Evolutionary conservation across 2,888 invertebrate species (phyloP).

Genomic region (Eumerus sabulonum): DNA sequence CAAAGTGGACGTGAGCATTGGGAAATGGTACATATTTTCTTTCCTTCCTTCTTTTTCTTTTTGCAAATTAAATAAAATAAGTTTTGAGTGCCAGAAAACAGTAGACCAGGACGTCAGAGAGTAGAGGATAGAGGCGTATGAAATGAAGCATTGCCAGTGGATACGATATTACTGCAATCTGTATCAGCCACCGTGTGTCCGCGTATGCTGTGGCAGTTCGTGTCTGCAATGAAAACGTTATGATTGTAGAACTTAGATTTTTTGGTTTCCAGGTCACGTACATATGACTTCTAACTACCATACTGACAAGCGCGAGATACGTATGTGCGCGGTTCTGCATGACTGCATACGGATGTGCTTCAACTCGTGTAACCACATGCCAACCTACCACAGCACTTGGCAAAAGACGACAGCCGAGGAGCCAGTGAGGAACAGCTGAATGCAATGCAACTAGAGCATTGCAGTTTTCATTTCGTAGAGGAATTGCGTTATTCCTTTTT

Average conservation of each 20-base stretch:
- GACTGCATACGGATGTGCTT: not conserved
- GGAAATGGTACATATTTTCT: slow-evolving; percentile 5
- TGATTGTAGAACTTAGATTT: not conserved
- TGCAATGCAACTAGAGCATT: not conserved
- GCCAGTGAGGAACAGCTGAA: too few relatives aligned
- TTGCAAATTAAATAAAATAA: slow-evolving; percentile 44
- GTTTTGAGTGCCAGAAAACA: slow-evolving; percentile 27
- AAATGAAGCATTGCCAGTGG: slow-evolving; percentile 24
- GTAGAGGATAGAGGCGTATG: not conserved
- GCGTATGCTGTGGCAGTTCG: not conserved
- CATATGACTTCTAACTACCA: slow-evolving; percentile 31
- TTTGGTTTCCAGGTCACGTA: slow-evolving; percentile 39
- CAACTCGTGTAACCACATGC: slow-evolving; percentile 18
- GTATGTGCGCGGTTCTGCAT: not conserved
- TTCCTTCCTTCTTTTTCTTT: not conserved
- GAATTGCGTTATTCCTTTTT: slow-evolving; percentile 1
- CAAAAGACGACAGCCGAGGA: too few relatives aligned
- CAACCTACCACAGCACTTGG: too few relatives aligned
- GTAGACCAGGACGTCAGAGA: not conserved
- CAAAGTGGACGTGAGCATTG: slow-evolving; percentile 21
- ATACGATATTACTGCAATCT: slow-evolving; percentile 46
- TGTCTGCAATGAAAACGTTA: slow-evolving; percentile 15
- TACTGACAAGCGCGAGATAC: slow-evolving; percentile 20
- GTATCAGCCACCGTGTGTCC: slow-evolving; percentile 13
- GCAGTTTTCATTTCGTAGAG: slow-evolving; percentile 7